phyloP scores from a whole-genome alignment of 2,888 invertebrate species.

The Scelioninae gen. 1 region DNA sequence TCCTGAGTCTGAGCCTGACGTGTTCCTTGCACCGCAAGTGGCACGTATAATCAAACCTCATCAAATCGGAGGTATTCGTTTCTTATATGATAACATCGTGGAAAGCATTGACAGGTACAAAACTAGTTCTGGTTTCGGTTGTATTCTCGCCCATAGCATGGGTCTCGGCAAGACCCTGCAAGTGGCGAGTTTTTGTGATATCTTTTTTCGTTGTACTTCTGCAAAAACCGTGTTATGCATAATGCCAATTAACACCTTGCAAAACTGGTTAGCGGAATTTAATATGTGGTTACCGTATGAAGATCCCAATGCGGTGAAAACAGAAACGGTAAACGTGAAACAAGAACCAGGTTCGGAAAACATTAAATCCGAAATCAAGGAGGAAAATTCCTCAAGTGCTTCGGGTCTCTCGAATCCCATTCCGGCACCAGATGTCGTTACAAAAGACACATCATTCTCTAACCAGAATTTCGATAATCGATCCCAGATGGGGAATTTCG shows the following conservation, averaged over 20 bases:
- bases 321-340: slow-evolving; percentile 70
- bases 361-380: slow-evolving; percentile 77
- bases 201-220: slow-evolving; percentile 95
- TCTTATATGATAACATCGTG: slow-evolving; percentile 98
- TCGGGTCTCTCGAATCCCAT: background rate
- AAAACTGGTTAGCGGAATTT: slow-evolving; percentile 99
- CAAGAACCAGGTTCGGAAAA: slow-evolving; percentile 73
- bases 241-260: slow-evolving; percentile 99
- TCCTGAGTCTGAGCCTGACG: slow-evolving; percentile 94
- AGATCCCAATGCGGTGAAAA: slow-evolving; percentile 80
- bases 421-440: background rate
- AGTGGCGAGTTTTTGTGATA: slow-evolving; percentile 97
- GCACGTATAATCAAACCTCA: slow-evolving; percentile 97
- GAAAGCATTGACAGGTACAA: slow-evolving; percentile 93
- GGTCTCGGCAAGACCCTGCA: slow-evolving; percentile 99
- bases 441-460: background rate
- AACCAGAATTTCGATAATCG: slow-evolving; percentile 20
- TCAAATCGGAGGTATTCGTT: slow-evolving; percentile 98
- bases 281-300: slow-evolving; percentile 97
- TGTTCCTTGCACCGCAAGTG: slow-evolving; percentile 96
- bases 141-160: slow-evolving; percentile 99
- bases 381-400: slow-evolving; percentile 73
- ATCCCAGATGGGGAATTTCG: slow-evolving; percentile 1
- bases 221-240: slow-evolving; percentile 96
- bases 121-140: slow-evolving; percentile 94